Evolutionary conservation across 2,888 invertebrate genomes (phyloP), one percentile per base, ranked within the genome.

Genomic region (Eristalinus aeneus): DNA sequence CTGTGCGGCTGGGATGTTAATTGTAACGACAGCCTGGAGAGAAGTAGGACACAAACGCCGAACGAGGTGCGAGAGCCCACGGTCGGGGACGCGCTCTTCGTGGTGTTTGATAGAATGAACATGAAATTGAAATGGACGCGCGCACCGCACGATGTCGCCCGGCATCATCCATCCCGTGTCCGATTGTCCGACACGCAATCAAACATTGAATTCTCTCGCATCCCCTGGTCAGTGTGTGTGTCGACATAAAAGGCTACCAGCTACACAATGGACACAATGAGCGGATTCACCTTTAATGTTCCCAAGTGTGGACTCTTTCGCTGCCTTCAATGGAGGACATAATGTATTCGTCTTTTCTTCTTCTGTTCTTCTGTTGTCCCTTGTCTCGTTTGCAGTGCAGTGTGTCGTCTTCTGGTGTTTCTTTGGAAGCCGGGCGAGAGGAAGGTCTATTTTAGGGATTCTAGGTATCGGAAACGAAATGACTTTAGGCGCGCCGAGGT

Each of bases 401-500:
- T 71, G 67, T 39, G 36, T 69, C 16, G 22, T 34, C 16, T 54
- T 61, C 46, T 65, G 16, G 20, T 31, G 53, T 84, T 84, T 85
- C 68, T 68, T 23, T 53, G 22, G 39, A 72, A 75, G 53, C 16
- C 34, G 46, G 61, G 39, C 39, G 23, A 74, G 20, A 23, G 60
- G 20, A 75, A 27, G 23, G 46, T 46, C 36, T 65, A 36, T 61
- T 27, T 69, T 39, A 61, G 64, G 69, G 46, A 78, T 82, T 82
- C 86, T 82, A 77, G 76, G 82, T 86, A 81, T 56, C 36, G 34
- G 27, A 61, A 71, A 39, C 60, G 72, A 11, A 78, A 60, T 75
- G 77, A 86, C 77, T 82, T 86, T 86, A 82, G 82, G 71, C 82
- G 86, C 86, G 86, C 86, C 86, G 78, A 78, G 65, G 63, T 82